Evolutionary conservation across 2,797 vertebrate species (phyloP).

Genomic region (Chelidonichthys spinosus): DNA sequence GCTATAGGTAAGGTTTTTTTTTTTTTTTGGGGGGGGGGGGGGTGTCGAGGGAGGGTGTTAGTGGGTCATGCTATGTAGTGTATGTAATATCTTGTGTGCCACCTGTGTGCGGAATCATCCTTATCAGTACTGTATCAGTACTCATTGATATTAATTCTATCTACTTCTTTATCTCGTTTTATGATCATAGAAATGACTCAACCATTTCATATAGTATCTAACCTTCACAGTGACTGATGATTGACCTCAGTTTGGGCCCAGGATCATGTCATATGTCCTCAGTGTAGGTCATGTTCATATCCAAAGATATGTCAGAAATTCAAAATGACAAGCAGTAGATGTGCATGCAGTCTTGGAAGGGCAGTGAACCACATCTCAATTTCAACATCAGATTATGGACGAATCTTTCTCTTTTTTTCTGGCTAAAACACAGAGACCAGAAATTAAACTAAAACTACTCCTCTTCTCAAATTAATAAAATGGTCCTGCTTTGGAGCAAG

Average conservation of each 20-base stretch:
- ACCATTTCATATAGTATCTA: background rate
- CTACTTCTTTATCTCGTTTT: background rate
- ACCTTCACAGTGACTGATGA: background rate
- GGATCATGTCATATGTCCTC: constrained; percentile 22
- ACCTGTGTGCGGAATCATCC: no score
- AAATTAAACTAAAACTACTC: constrained; percentile 1
- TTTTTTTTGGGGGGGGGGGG: no score
- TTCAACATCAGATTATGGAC: background rate
- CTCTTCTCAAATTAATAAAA: constrained; percentile 15
- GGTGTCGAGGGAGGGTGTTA: no score
- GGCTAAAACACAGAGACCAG: background rate
- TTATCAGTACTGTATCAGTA: background rate
- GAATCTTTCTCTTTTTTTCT: no score
- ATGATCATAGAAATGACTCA: background rate
- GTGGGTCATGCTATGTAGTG: no score
- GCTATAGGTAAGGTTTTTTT: no score
- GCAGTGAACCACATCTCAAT: background rate
- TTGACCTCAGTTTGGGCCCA: background rate
- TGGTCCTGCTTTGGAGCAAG: background rate
- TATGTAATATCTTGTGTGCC: background rate
- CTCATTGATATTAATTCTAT: background rate
- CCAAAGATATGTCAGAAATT: background rate
- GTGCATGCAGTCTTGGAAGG: background rate
- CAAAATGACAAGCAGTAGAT: background rate
- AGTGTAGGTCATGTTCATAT: background rate